Base-by-base conservation (phyloP, 2,888 invertebrate genomes). In the Odontothrips loti region DNA sequence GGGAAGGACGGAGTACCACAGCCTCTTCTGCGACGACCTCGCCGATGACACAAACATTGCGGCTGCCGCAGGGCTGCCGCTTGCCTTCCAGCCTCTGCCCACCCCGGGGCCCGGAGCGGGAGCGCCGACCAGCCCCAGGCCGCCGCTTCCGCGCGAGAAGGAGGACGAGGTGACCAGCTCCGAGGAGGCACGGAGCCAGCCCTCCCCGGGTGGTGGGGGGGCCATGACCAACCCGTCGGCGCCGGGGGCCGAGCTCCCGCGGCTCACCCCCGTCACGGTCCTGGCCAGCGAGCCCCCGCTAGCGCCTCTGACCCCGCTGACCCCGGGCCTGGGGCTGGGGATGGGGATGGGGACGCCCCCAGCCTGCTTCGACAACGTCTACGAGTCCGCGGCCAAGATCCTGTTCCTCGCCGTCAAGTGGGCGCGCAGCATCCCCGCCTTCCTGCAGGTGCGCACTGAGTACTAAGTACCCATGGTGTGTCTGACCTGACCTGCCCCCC, bases 141-240 rank as follows among this genome's bases (percentile, higher is more conserved):
- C 78, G 51, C 68, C 48, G 80, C 80, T 79, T 8, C 81, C 82
- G 79, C 82, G 89, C 43, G 86, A 88, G 43, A 93, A 93, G 85
- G 94, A 94, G 84, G 93, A 94, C 84, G 94, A 94, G 87, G 93
- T 94, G 0, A 91, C 92, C 34, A 94, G 94, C 86, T 93, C 93
- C 0, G 93, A 93, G 86, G 93, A 93, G 87, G 91, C 92, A 27
- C 82, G 43, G 23, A 27, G 68, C 27, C 68, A 75, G 68, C 68
- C 68, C 10, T 75, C 68, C 9, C 68, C 68, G 79, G 47, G 51
- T 47, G 23, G n/a, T 47, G 82, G 79, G 68, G 75, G 58, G 43
- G 15, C 29, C 78, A 68, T 47, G 63, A 58, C 80, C 43, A 15
- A 23, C 27, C 68, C 68, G 23, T 0, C 68, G 11, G 68, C 68